Percentiles rank a stretch among this genome's conserved stretches.
These are phyloP conservation scores for Acanthococcus lagerstroemiae DNA, from an alignment of 2,888 invertebrate species.

Conservation along the genomic window DNA sequence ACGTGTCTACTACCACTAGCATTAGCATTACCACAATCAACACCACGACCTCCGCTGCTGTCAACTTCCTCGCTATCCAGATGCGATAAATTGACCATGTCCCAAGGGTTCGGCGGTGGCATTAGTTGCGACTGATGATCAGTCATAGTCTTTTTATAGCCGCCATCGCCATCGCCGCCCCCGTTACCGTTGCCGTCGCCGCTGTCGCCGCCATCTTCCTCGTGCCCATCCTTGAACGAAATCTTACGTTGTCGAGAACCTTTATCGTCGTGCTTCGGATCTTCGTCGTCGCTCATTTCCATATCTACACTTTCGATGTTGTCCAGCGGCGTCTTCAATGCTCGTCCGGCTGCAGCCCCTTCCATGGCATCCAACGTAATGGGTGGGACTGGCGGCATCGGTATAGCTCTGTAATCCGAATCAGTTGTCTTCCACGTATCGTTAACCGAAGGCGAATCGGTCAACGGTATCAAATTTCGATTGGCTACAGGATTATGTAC, in stretches of 20 bases:
- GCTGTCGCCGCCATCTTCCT: background rate
- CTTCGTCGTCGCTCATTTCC: conserved; percentile 76
- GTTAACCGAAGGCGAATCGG: conserved; percentile 49
- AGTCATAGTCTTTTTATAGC: background rate
- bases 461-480: conserved; percentile 73
- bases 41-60: too few relatives aligned
- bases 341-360: background rate
- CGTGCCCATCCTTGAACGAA: background rate
- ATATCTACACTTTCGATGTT: conserved; percentile 74
- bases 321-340: conserved; percentile 43
- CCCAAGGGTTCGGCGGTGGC: conserved; percentile 23
- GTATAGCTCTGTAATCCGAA: conserved; percentile 33
- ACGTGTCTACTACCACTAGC: background rate
- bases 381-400: conserved; percentile 25
- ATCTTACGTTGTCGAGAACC: background rate
- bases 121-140: background rate
- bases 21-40: too few relatives aligned
- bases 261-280: conserved; percentile 8
- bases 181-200: background rate
- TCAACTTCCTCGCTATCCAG: conserved; percentile 2
- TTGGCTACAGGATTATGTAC: conserved; percentile 9
- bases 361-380: conserved; percentile 13
- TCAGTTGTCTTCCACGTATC: conserved; percentile 31
- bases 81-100: conserved; percentile 3
- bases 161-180: background rate